phyloP scores from a whole-genome alignment of 2,797 vertebrate genomes.

The Macrochelys suwanniensis region DNA sequence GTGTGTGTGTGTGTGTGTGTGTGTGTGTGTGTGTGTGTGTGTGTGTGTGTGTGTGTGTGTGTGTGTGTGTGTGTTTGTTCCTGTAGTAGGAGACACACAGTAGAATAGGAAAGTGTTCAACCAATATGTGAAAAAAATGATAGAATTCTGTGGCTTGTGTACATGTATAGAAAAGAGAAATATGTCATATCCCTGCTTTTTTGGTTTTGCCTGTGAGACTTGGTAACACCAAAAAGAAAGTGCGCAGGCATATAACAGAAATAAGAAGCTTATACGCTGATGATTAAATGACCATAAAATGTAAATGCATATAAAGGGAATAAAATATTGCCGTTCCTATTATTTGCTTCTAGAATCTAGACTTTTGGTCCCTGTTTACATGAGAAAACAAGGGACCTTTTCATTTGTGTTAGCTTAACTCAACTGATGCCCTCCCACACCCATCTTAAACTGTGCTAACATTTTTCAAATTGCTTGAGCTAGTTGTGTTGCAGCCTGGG shows the following conservation, averaged over 20 bases:
- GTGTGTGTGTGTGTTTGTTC: background rate
- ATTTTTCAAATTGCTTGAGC: background rate
- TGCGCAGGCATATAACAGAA: background rate
- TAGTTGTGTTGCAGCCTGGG: fast-evolving
- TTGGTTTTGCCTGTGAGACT: background rate
- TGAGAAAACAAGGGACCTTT: background rate
- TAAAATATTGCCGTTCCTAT: background rate
- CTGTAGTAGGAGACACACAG: background rate
- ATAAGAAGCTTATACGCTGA: background rate
- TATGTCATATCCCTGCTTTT: background rate
- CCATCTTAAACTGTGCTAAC: background rate
- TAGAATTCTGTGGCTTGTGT: background rate
- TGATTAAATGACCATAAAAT: background rate
- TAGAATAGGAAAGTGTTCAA: background rate
- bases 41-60: background rate
- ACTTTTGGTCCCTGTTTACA: background rate
- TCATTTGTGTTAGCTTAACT: background rate
- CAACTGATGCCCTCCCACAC: background rate
- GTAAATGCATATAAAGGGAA: background rate
- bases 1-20: background rate
- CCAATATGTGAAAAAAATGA: background rate
- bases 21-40: background rate
- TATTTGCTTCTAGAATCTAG: background rate
- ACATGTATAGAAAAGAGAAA: background rate
- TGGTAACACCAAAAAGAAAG: background rate